Percentiles rank a stretch among this genome's conserved stretches.
Conservation (phyloP, 1,140 invertebrate species). For the Drosophila pectinifera region DNA sequence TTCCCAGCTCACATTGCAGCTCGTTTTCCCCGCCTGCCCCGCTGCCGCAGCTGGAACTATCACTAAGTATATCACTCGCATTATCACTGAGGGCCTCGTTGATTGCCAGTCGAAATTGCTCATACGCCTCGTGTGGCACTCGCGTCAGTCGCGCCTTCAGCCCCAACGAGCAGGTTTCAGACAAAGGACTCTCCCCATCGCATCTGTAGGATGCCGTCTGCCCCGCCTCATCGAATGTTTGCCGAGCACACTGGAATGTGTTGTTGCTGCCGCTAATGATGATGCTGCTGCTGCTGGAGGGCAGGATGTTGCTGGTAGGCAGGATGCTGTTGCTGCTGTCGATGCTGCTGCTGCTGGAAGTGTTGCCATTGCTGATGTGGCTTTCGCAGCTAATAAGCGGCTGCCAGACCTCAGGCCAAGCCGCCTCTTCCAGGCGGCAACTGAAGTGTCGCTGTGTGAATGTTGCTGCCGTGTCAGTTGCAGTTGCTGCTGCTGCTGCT, state of each 20-base stretch:
- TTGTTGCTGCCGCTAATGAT: slow-evolving; percentile 44
- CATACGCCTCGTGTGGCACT: slow-evolving; percentile 64
- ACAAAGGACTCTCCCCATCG: slow-evolving; percentile 28
- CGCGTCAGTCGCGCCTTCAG: slow-evolving; percentile 60
- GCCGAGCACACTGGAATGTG: slow-evolving; percentile 74
- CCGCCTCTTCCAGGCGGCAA: slow-evolving; percentile 62
- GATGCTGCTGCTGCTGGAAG: slow-evolving; percentile 18
- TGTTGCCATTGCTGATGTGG: slow-evolving; percentile 19
- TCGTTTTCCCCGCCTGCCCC: neutral
- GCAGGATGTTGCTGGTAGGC: slow-evolving; percentile 31
- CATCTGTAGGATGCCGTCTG: slow-evolving; percentile 60
- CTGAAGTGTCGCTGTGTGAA: slow-evolving; percentile 47
- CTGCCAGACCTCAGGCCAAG: slow-evolving; percentile 48
- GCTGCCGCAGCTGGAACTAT: slow-evolving; percentile 54
- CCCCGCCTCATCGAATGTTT: slow-evolving; percentile 51
- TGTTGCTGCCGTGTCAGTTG: slow-evolving; percentile 29
- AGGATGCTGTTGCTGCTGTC: slow-evolving; percentile 27
- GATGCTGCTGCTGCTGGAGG: slow-evolving; percentile 24
- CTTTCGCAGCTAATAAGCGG: slow-evolving; percentile 68
- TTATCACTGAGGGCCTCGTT: slow-evolving; percentile 71
- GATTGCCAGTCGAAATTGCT: slow-evolving; percentile 76
- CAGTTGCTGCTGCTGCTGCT: slow-evolving; percentile 33
- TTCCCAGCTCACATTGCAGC: slow-evolving; percentile 39
- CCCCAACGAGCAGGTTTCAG: slow-evolving; percentile 52
- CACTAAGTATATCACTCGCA: slow-evolving; percentile 70